Evolutionary conservation across 2,113 vertebrate genomes (phyloP), one percentile per base, ranked within the genome.

Genomic region (Ancistrus triradiatus): DNA sequence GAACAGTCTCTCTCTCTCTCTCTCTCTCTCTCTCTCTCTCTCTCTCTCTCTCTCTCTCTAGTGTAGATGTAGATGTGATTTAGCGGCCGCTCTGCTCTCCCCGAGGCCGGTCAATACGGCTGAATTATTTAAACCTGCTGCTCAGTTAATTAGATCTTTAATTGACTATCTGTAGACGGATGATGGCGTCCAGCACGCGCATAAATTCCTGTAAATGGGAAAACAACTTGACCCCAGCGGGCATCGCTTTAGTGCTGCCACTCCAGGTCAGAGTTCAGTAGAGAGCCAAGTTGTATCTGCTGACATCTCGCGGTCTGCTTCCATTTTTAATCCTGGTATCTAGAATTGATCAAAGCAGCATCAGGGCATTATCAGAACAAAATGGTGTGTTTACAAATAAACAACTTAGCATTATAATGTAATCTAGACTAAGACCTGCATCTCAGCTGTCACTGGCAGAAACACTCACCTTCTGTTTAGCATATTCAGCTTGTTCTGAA

Each of bases 121-220:
- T 86, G 79, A 80, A 85, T 86, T 87, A 86, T 88, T 88, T 78
- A 88, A 83, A 80, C 17, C 75, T 82, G 77, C 80, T 82, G 78
- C 82, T 77, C 74, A 82, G 79, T 87, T 85, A 84, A 86, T 87
- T 87, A 85, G 80, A 85, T 85, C 84, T 86, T 86, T 87, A 88
- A 89, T 86, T 86, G 83, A 88, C 80, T 83, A 85, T 77, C 78
- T 82, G 82, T 77, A 77, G 78, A 79, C 75, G 66, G 76, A 82
- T 84, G 81, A 80, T 72, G 74, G 22, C 53, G 73, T 76, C 76
- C 68, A 9, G 33, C 73, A 69, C 71, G 46, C 75, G 72, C 83
- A 82, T 85, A 81, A 84, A 86, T 86, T 81, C 76, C 84, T 85
- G 84, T 76, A 82, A 84, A 84, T 78, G 79, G 74, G 78, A 76